Evolutionary conservation across 2,113 vertebrate genomes (phyloP).

Genomic region (Bungarus multicinctus): DNA sequence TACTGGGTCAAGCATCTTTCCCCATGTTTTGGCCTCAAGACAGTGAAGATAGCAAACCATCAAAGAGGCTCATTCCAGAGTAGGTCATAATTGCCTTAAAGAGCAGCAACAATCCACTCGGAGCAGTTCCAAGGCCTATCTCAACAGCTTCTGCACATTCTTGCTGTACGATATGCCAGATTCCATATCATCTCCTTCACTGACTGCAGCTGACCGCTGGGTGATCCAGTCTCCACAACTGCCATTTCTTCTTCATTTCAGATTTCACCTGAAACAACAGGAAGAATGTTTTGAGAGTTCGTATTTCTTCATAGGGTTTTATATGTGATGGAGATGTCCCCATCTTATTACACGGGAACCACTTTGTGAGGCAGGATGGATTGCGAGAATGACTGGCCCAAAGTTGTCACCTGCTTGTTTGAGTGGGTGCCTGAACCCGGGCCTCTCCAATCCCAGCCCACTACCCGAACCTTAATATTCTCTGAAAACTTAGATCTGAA

Average conservation of each 20-base stretch:
- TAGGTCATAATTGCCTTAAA: not conserved
- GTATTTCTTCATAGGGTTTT: not conserved
- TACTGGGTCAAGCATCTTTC: not conserved
- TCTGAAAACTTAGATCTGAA: not conserved
- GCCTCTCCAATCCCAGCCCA: not conserved
- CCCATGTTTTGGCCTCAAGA: not conserved
- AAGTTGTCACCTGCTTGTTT: not conserved
- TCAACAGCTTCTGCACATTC: not conserved
- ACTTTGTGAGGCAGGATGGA: not conserved
- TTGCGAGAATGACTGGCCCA: not conserved
- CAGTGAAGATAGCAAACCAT: not conserved
- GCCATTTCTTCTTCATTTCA: slow-evolving; percentile 77
- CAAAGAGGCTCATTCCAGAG: not conserved
- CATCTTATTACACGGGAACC: not conserved
- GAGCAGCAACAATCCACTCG: not conserved
- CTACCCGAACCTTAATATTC: not conserved
- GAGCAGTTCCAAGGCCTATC: not conserved
- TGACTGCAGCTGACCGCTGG: slow-evolving; percentile 62
- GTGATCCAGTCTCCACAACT: slow-evolving; percentile 70
- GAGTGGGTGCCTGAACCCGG: not conserved
- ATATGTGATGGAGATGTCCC: not conserved
- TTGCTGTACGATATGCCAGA: accelerated
- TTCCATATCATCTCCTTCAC: slow-evolving; percentile 46
- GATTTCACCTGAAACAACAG: slow-evolving; percentile 68
- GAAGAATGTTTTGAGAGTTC: accelerated